Evolutionary conservation across 1,140 invertebrate genomes (phyloP), one percentile per base, ranked within the genome.

Genomic region (Pseudachorutes palmiensis): DNA sequence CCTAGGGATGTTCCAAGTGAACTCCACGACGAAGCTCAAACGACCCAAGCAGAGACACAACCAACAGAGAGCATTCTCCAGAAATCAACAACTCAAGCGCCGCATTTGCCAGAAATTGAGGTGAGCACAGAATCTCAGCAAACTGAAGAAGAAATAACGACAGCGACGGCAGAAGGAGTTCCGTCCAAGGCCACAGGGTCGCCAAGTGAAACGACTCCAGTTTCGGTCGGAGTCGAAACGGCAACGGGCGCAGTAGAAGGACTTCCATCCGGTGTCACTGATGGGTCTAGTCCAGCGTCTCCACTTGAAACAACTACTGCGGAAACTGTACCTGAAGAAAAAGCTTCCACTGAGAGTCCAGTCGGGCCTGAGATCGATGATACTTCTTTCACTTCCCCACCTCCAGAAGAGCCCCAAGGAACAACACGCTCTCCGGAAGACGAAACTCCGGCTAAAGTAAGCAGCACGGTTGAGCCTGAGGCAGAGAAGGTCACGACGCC

Each of bases 161-260:
- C n/a, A n/a, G n/a, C n/a, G n/a, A n/a, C n/a, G n/a, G n/a, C 69
- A 28, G 26, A 28, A 30, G 48, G 69, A 76, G 5, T 76, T 77
- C 48, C 62, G 70, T 16, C 78, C 76, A 70, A 77, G 77, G n/a
- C n/a, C n/a, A n/a, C 12, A 78, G 79, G 2, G 75, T 75, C 14
- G 76, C 80, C 59, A 45, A 55, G 14, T 55, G 51, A 9, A 9
- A 26, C 12, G 5, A 55, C 12, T 24, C 9, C 24, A 9, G 51
- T 19, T 22, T 22, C 14, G 5, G 24, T 55, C 51, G 51, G 51
- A 55, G 24, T 5, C 24, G 51, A 55, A 12, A 55, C 12, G 51
- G 51, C 51, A 41, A 41, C 36, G n/a, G n/a, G n/a, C 36, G 9
- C 36, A 45, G 9, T 19, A 45, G 36, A 9, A 45, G 9, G 9